phyloP scores from a whole-genome alignment of 2,888 invertebrate genomes.

The Fabriciana adippe region DNA sequence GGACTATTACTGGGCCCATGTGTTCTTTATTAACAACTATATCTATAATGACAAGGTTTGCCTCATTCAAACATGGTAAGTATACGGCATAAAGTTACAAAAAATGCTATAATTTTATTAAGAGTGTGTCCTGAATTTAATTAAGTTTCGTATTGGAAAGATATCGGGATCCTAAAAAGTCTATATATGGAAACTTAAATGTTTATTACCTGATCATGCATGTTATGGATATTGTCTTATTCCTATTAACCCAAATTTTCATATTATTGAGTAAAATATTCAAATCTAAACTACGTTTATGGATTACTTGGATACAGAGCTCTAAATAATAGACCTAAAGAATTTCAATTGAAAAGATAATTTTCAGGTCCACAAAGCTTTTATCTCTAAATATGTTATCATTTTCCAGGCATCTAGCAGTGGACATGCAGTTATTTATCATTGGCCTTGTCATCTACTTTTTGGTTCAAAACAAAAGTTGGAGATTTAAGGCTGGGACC shows the following conservation, averaged over 20 bases:
- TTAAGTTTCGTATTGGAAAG: neutral
- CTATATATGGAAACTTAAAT: too few species aligned
- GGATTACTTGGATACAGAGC: too few species aligned
- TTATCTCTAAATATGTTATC: neutral
- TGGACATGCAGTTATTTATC: slow-evolving; percentile 5
- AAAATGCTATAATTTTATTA: too few species aligned
- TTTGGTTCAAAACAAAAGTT: slow-evolving; percentile 4
- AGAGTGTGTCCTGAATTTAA: too few species aligned
- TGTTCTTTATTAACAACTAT: neutral
- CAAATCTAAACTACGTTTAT: too few species aligned
- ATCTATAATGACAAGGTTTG: neutral
- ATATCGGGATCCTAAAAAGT: too few species aligned
- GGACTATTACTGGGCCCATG: slow-evolving; percentile 2
- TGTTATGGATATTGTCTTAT: neutral
- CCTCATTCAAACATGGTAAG: neutral
- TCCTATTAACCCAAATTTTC: neutral
- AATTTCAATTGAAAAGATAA: neutral
- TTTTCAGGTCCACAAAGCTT: neutral
- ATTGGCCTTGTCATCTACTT: neutral
- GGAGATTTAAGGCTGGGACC: neutral
- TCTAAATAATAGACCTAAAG: too few species aligned
- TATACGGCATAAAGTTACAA: neutral
- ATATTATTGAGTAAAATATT: too few species aligned
- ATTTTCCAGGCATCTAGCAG: slow-evolving; percentile 12
- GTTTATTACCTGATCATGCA: neutral